A percentile compares a stretch with the other conserved stretches of the same genome.
These are phyloP conservation scores for Platycercus adscitus DNA, from an alignment of 2,113 vertebrate genomes.

Conservation along the genomic window DNA sequence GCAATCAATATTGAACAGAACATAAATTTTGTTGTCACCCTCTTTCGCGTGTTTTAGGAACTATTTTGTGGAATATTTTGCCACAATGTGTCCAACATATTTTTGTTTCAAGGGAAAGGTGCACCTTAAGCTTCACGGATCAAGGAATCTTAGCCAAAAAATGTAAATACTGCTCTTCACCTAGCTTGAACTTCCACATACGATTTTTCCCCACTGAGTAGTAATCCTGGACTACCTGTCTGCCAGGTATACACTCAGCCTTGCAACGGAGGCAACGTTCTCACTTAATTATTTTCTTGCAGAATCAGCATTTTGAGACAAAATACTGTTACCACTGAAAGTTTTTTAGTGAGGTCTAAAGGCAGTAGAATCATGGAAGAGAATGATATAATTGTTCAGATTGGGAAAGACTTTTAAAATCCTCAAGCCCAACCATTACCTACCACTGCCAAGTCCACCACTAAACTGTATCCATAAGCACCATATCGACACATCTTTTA, in stretches of 20 bases:
- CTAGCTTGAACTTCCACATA: background rate
- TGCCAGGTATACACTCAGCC: background rate
- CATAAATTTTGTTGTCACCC: background rate
- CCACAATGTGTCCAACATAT: fast-evolving
- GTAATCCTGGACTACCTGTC: background rate
- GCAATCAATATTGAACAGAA: background rate
- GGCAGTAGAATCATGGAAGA: background rate
- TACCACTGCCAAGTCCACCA: background rate
- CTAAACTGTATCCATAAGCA: background rate
- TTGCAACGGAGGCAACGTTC: background rate
- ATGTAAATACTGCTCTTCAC: background rate
- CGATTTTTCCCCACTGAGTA: background rate
- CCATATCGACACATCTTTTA: background rate
- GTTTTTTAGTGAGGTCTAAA: background rate
- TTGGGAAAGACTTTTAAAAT: background rate
- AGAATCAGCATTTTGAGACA: background rate
- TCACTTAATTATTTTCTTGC: background rate
- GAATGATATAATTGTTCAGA: background rate
- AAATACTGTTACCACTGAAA: background rate
- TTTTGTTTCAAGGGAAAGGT: background rate
- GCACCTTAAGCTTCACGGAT: background rate
- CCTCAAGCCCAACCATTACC: background rate
- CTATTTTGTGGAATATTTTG: background rate
- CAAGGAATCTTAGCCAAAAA: background rate
- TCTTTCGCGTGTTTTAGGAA: background rate